Conservation (phyloP, 2,888 invertebrate genomes). For the Erebia palarica region DNA sequence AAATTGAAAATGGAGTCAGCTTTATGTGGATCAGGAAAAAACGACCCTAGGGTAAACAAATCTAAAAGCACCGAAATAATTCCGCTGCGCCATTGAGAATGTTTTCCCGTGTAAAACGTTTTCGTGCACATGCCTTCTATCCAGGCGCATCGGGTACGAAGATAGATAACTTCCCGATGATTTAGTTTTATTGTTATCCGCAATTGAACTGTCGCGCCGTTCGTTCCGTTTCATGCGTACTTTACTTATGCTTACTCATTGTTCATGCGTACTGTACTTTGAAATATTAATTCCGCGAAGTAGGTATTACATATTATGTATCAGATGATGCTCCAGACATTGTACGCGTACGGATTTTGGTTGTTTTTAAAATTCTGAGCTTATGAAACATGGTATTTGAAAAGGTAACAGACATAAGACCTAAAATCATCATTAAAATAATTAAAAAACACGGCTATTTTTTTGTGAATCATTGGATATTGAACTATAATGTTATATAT, state of each 20-base stretch:
- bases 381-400: too few species aligned
- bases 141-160: conserved; percentile 62
- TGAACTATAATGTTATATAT: too few species aligned
- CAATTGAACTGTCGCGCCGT: conserved; percentile 66
- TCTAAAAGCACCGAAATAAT: conserved; percentile 59
- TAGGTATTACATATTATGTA: too few species aligned
- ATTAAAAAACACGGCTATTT: too few species aligned
- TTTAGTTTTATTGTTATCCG: conserved; percentile 81
- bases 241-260: too few species aligned
- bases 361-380: too few species aligned
- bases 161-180: conserved; percentile 82
- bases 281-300: conserved; percentile 6
- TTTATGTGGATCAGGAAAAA: conserved; percentile 19
- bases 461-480: too few species aligned
- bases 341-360: too few species aligned
- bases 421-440: too few species aligned
- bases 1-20: conserved; percentile 18
- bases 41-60: conserved; percentile 37
- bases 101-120: conserved; percentile 68
- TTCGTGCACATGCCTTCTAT: conserved; percentile 66
- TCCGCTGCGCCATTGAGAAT: conserved; percentile 70
- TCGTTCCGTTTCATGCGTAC: conserved; percentile 39
- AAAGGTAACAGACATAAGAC: too few species aligned
- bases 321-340: too few species aligned
- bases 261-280: conserved; percentile 31